These are phyloP conservation scores for Galaxea fascicularis DNA, from an alignment of 92 coral and sea anemone species.

Conservation along the genomic window DNA sequence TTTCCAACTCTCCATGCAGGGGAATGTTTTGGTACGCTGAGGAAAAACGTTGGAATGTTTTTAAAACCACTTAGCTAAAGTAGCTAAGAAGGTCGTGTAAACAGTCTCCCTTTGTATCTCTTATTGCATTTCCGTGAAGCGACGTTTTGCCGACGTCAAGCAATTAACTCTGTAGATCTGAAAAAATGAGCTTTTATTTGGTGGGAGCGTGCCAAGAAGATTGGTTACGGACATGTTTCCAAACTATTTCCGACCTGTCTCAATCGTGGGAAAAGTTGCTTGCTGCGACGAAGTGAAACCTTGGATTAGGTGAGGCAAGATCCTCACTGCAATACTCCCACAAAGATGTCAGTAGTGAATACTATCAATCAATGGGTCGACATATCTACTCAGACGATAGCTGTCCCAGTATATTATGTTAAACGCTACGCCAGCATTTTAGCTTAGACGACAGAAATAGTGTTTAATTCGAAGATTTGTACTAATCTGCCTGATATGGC, in stretches of 20 bases:
- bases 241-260: conserved; percentile 6
- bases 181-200: conserved; percentile 17
- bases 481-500: conserved; percentile 28
- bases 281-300: not conserved
- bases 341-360: not conserved
- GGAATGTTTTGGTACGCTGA: no score
- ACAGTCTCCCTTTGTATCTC: conserved; percentile 28
- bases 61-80: conserved; percentile 37
- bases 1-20: not conserved
- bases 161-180: no score
- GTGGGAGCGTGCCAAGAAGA: not conserved
- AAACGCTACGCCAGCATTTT: not conserved
- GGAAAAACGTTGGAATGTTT: conserved; percentile 1
- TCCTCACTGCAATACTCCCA: not conserved
- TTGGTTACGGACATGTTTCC: not conserved
- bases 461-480: conserved; percentile 7
- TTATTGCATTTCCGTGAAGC: conserved; percentile 27
- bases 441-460: conserved; percentile 3
- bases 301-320: not conserved
- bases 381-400: not conserved
- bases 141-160: conserved; percentile 3
- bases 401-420: not conserved
- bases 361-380: not conserved
- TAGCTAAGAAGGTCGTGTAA: not conserved
- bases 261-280: not conserved